phyloP scores from a whole-genome alignment of 2,113 vertebrate species.

The Ptychochromis oligacanthus region DNA sequence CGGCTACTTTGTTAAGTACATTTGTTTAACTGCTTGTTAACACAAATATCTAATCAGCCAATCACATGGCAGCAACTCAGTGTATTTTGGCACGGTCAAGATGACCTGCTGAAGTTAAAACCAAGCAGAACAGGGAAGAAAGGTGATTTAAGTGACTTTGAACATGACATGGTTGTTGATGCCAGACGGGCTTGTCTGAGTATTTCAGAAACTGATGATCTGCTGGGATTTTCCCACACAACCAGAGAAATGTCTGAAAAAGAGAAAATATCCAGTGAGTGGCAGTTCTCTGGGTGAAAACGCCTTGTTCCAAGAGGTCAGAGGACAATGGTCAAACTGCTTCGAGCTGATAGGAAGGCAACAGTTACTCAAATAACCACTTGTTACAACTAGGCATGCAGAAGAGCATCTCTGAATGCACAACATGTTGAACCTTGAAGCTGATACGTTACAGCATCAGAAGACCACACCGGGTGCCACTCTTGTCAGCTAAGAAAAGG shows the following conservation, averaged over 20 bases:
- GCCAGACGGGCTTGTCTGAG: neutral
- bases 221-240: neutral
- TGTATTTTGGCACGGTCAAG: neutral
- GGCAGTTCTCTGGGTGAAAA: neutral
- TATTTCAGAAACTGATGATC: neutral
- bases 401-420: neutral
- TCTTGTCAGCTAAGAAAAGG: neutral
- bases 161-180: neutral
- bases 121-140: rapidly evolving
- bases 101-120: neutral
- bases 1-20: neutral
- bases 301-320: neutral
- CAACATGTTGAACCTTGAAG: neutral
- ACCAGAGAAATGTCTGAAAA: neutral
- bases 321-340: neutral
- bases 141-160: neutral
- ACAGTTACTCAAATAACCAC: neutral
- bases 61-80: neutral
- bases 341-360: neutral
- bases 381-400: neutral
- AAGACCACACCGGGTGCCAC: neutral
- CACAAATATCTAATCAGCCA: neutral
- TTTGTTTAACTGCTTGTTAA: too few species aligned
- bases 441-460: neutral
- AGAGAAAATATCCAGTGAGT: rapidly evolving